Base-by-base conservation (phyloP, 2,797 vertebrate species). In the Hydrolagus colliei region DNA sequence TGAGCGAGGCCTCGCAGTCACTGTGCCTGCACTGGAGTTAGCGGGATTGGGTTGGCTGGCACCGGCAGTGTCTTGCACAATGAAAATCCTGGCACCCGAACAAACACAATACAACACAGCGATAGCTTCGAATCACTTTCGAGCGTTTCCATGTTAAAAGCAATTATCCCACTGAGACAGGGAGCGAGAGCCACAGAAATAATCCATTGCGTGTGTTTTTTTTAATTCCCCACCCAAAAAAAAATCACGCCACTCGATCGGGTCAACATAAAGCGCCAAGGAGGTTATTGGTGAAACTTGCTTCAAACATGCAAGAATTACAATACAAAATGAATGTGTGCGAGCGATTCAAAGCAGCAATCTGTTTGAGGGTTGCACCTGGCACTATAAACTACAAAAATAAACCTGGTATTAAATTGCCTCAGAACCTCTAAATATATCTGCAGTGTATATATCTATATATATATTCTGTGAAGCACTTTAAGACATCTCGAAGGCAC, bases 71-170 rank as follows among this genome's bases (percentile, higher is more conserved):
- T 35, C 67, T 35, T 41, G 32, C 14, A 52, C 65, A 84, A 11
- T 32, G 32, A 84, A 68, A 84, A 84, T 11, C 65, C 71, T 84
- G 79, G 65, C 79, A 84, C 65, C 79, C 18, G 52, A 0, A 27
- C 27, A 71, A 84, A 71, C 13, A 65, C 32, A 84, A 18, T 41
- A 32, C 41, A 84, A 20, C 35, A 68, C 79, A 41, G 65, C 79
- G 65, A 27, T 67, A 63, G 62, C 65, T 80, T 63, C 78, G 9
- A 12, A 3, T 14, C 27, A 9, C 65, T 68, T 84, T 65, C 27
- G 4, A 84, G 27, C 16, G 20, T 27, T 14, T 84, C 41, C 41
- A n/a, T 77, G 6, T 77, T 77, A 71, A 65, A 16, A 20, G 14
- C 18, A 67, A 16, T 27, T 20, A 32, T 82, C 78, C 78, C 78